Evolutionary conservation across 2,113 vertebrate genomes (phyloP), one percentile per base, ranked within the genome.

Genomic region (Sinocyclocheilus grahami): DNA sequence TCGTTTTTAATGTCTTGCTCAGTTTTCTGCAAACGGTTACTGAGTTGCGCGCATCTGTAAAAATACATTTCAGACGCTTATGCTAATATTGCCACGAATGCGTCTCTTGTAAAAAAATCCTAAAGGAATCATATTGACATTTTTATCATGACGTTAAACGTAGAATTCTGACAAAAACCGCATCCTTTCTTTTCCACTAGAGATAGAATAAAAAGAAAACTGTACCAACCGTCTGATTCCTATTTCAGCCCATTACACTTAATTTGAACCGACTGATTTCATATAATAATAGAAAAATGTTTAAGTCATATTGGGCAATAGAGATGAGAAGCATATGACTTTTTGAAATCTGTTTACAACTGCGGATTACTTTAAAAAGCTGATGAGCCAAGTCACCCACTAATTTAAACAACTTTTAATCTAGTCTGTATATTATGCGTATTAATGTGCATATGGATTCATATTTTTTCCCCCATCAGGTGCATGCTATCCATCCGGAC

Each of bases 401-500:
- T n/a, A 0, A 77, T 77, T 0, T n/a, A 76, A 53, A 53, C n/a
- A 27, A 5, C 12, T 14, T 76, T n/a, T 76, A 46, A 24, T 48
- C 11, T 27, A 48, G 3, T 51, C 10, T 48, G 30, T 37, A 10
- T 16, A 72, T 4, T 46, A n/a, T 74, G 39, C 10, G n/a, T 4
- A 3, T 42, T 60, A 42, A 62, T 2, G 51, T 72, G 86, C 85
- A 85, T 89, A 53, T 33, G n/a, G 3, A 39, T 82, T 84, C n/a
- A 42, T 48, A 30, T 5, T 48, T 87, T 39, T 86, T 24, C n/a
- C 48, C 13, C 4, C 48, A 10, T 78, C 79, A 7, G 88, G 88
- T 89, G 42, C 87, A 94, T 92, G 91, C 92, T 0, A 95, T 95
- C 33, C 95, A 95, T 77, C 93, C 94, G 3, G 95, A 94, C 87